phyloP scores from a whole-genome alignment of 2,113 vertebrate genomes.

The Platichthys flesus region DNA sequence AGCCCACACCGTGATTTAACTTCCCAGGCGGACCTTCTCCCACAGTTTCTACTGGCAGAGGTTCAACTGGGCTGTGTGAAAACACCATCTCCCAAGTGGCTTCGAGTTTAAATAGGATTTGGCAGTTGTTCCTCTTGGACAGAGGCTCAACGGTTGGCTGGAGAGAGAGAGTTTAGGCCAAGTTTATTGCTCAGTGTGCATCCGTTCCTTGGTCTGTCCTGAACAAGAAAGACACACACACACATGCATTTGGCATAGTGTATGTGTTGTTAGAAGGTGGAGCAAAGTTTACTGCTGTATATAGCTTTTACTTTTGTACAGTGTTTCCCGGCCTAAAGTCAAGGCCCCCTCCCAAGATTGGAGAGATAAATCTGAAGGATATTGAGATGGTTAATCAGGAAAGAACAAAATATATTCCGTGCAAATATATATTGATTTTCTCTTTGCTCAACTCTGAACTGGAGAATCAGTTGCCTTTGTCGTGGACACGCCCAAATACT shows the following conservation, averaged over 20 bases:
- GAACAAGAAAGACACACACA: slow-evolving; percentile 8
- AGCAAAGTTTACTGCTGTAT: not conserved
- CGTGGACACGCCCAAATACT: not conserved
- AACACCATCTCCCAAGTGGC: slow-evolving; percentile 72
- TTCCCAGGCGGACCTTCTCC: slow-evolving; percentile 61
- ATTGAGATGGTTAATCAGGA: too few species aligned
- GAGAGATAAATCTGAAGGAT: too few species aligned
- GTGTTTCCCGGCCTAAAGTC: not conserved
- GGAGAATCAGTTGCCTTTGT: too few species aligned
- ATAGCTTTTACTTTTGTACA: not conserved
- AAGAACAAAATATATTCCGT: too few species aligned
- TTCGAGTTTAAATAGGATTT: slow-evolving; percentile 61
- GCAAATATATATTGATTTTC: too few species aligned
- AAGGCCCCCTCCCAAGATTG: not conserved
- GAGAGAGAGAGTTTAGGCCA: slow-evolving; percentile 28
- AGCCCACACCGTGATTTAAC: slow-evolving; percentile 51
- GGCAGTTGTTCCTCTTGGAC: slow-evolving; percentile 50
- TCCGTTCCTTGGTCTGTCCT: slow-evolving; percentile 29
- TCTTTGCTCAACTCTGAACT: too few species aligned
- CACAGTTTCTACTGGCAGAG: slow-evolving; percentile 56
- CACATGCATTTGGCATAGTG: not conserved
- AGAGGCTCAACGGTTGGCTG: slow-evolving; percentile 23
- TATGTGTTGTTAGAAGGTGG: not conserved
- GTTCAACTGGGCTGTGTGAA: slow-evolving; percentile 71
- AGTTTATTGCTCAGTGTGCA: slow-evolving; percentile 31